phyloP scores from a whole-genome alignment of 2,797 vertebrate species.

The Crypturellus tataupa region DNA sequence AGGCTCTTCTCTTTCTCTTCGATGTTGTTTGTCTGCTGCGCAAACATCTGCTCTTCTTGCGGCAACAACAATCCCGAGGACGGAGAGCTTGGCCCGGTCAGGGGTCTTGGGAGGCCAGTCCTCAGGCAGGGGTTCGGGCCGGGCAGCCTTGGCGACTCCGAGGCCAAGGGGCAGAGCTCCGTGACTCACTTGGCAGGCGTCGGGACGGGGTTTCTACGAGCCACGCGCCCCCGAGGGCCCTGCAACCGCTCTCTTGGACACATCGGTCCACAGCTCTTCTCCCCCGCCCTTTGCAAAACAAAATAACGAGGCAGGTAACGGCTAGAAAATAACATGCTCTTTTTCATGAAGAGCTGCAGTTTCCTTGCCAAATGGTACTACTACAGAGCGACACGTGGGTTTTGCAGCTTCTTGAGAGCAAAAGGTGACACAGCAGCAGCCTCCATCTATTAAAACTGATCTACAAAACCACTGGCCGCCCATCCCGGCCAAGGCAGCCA shows the following conservation, averaged over 20 bases:
- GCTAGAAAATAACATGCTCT: neutral
- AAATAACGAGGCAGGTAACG: neutral
- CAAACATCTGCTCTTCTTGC: slow-evolving; percentile 63
- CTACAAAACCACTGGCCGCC: neutral
- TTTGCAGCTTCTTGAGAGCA: neutral
- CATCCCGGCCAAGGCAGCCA: neutral
- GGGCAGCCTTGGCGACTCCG: neutral
- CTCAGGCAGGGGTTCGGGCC: neutral
- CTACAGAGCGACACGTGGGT: neutral
- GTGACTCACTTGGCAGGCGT: neutral
- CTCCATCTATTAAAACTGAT: neutral
- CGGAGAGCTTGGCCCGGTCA: slow-evolving; percentile 3
- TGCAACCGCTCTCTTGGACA: neutral
- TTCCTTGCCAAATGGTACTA: neutral
- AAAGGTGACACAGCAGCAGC: neutral
- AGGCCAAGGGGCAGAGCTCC: slow-evolving; percentile 22
- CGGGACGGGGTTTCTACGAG: neutral
- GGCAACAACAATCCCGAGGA: neutral
- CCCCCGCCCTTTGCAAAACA: fast-evolving
- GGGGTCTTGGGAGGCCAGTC: slow-evolving; percentile 17
- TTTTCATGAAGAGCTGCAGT: neutral
- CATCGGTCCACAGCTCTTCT: neutral
- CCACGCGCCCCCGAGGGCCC: neutral
- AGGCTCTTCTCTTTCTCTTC: slow-evolving; percentile 60
- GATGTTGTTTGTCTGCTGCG: slow-evolving; percentile 36